These are phyloP conservation scores for Xestia rhomboidea DNA, from an alignment of 2,888 invertebrate species.

Conservation along the genomic window DNA sequence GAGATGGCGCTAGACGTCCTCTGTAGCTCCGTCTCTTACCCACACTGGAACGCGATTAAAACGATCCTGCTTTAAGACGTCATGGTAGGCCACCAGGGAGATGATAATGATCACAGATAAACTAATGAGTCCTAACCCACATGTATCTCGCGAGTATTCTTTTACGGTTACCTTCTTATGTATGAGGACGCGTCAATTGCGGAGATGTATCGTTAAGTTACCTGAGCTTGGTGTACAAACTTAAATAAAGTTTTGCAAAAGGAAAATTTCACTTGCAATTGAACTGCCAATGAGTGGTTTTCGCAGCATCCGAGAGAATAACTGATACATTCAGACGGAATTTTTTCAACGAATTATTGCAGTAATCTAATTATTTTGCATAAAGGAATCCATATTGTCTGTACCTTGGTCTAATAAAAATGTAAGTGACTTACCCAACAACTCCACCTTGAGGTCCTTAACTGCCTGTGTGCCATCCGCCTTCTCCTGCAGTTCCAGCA, in stretches of 20 bases:
- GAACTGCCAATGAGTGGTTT: not conserved
- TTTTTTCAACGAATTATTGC: too few relatives aligned
- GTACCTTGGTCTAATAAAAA: too few relatives aligned
- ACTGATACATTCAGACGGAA: not conserved
- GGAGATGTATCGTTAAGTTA: not conserved
- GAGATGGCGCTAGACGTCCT: too few relatives aligned
- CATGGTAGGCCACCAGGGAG: too few relatives aligned
- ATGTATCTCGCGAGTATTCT: not conserved
- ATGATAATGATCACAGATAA: too few relatives aligned
- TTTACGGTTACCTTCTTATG: not conserved
- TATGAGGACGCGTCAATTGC: not conserved
- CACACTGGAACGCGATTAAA: too few relatives aligned
- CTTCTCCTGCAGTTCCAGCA: constrained; percentile 96
- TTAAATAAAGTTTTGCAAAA: not conserved
- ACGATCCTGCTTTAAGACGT: too few relatives aligned
- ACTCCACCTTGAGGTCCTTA: constrained; percentile 97
- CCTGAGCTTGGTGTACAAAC: not conserved
- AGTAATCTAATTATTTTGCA: too few relatives aligned
- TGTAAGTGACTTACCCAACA: constrained; percentile 92
- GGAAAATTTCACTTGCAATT: not conserved
- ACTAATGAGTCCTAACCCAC: too few relatives aligned
- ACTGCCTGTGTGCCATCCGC: constrained; percentile 94
- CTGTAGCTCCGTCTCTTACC: too few relatives aligned
- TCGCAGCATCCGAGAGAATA: not conserved
- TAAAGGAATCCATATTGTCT: too few relatives aligned